These are phyloP conservation scores for Zosterops lateralis DNA, from an alignment of 2,113 vertebrate species.

Conservation along the genomic window DNA sequence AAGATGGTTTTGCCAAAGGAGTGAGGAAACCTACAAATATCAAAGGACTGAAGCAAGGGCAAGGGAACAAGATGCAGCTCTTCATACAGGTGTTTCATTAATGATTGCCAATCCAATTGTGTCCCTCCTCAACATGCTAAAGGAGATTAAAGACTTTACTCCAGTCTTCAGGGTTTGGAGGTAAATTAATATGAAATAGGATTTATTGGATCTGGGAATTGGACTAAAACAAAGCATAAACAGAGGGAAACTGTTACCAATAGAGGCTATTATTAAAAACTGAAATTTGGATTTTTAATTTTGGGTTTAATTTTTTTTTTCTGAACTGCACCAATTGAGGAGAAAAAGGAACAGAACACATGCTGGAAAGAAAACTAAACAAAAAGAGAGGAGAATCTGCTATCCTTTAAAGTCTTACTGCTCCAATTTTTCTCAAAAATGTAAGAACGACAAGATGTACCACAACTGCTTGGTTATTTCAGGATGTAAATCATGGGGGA, in stretches of 20 bases:
- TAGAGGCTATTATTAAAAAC: background rate
- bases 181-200: conserved; percentile 6
- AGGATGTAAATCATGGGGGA: background rate
- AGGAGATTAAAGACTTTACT: conserved; percentile 50
- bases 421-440: background rate
- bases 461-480: background rate
- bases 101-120: conserved; percentile 14
- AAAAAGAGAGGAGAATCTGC: background rate
- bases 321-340: background rate
- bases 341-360: background rate
- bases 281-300: background rate
- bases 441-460: background rate
- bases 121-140: background rate
- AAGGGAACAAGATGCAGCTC: background rate
- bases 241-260: background rate
- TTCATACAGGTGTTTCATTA: conserved; percentile 18
- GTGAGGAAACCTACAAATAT: background rate
- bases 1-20: background rate
- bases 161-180: conserved; percentile 2
- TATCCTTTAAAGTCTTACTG: background rate
- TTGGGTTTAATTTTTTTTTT: background rate
- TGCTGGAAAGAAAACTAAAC: background rate
- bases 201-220: background rate
- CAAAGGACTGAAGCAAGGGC: background rate
- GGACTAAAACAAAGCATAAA: background rate